Evolutionary conservation across 2,888 invertebrate genomes (phyloP), one percentile per base, ranked within the genome.

Genomic region (Apocheima hispidaria): DNA sequence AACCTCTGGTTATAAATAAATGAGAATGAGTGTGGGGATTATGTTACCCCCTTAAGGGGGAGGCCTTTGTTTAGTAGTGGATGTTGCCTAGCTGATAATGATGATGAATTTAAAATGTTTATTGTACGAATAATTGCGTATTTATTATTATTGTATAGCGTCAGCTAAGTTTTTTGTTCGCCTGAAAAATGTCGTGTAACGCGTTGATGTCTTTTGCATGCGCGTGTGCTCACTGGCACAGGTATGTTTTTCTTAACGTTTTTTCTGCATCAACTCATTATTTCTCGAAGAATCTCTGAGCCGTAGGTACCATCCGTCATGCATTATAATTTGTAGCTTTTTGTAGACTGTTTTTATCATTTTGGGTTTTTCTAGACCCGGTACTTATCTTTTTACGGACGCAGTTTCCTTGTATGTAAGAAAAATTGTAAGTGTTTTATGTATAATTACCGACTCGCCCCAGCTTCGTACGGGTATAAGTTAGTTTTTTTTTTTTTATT

Each of bases 161-260:
- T 2, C 5, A 5, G 23, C 10, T 40, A 40, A 9, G 12, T 21
- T 20, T 20, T 40, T 40, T 40, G 40, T 20, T 5, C 12, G 1
- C 40, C 9, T 40, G 21, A 12, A 40, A 40, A 21, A 10, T 12
- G 9, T 6, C 26, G 14, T 44, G 7, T 10, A 44, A 10, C 44
- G 44, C 44, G 44, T 44, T 33, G 46, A 48, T 12, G 46, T 48
- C 30, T 48, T 30, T 48, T 33, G 46, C 20, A 48, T 18, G 30
- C 16, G 20, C 9, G 16, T 2, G n/a, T 12, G 28, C 12, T 46
- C 18, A 30, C 10, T 28, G 10, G 14, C 7, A 4, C 4, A 40
- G 3, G 20, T 41, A 44, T 14, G 40, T 40, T 43, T n/a, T 26
- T 23, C 14, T 28, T 21, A n/a, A 28, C 10, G 4, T 14, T 44